Evolutionary conservation across 2,113 vertebrate species (phyloP).

Genomic region (Bungarus multicinctus): DNA sequence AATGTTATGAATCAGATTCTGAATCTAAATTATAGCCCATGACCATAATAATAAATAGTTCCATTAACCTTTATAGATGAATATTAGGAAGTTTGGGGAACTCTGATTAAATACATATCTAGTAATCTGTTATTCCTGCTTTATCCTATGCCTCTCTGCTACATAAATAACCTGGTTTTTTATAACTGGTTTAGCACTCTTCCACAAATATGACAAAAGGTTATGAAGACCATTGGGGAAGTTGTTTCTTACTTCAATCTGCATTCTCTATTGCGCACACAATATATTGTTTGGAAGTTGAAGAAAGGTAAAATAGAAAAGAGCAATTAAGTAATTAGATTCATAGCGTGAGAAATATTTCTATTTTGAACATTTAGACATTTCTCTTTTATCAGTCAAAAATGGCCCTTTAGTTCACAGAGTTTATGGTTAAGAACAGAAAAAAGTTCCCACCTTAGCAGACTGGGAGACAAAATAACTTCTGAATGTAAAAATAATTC

Average conservation of each 20-base stretch:
- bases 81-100: not conserved
- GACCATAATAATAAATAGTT: not conserved
- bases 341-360: not conserved
- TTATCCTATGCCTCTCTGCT: not conserved
- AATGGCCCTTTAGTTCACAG: not conserved
- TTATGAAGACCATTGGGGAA: not conserved
- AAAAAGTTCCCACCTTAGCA: not conserved
- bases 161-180: not conserved
- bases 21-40: not conserved
- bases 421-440: not conserved
- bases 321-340: not conserved
- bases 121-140: not conserved
- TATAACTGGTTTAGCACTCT: not conserved
- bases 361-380: not conserved
- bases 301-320: not conserved
- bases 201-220: not conserved
- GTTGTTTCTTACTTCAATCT: not conserved
- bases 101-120: not conserved
- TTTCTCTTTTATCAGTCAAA: not conserved
- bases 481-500: not conserved
- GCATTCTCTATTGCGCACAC: not conserved
- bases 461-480: not conserved
- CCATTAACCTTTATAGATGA: not conserved
- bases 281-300: not conserved
- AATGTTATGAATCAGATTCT: not conserved